Evolutionary conservation across 2,888 invertebrate genomes (phyloP), one percentile per base, ranked within the genome.

Genomic region (Epsilonema sp.): DNA sequence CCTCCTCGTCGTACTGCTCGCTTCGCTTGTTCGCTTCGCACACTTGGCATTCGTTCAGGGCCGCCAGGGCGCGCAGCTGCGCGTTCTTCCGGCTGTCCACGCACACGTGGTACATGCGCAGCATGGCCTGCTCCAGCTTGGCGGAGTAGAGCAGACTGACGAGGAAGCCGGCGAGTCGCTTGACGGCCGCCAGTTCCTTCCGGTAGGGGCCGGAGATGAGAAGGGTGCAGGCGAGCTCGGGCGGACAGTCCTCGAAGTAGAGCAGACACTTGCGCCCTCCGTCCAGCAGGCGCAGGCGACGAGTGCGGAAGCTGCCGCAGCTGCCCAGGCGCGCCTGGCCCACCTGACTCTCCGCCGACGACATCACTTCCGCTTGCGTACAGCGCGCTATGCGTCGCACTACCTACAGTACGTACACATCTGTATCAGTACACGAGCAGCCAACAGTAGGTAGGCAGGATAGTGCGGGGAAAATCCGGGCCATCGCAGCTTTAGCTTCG

Each of bases 191-290:
- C 43, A 63, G 46, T 40, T 63, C 59, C 19, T 51, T 45, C 1
- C 74, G 71, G 0, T 75, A 75, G 2, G 73, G 73, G 0, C 89
- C 89, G n/a, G 86, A 75, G 2, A 94, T 68, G 2, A 89, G 67
- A 39, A 92, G 78, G 20, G 89, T 84, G 54, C 84, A 83, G 1
- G 85, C 87, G 1, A 86, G 72, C 57, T 82, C 77, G 59, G 78
- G 77, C 0, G 81, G 78, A 55, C 89, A 81, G 4, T 87, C 86
- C 67, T 90, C 90, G 56, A 92, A 79, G 55, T 82, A 81, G 83
- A 94, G 84, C 26, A 94, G 68, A 0, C 85, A 85, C 71, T 94
- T 94, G 13, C 51, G 36, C 2, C 54, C 56, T 22, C 64, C 63
- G 37, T 66, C 66, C 58, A 52, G 42, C 19, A 55, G 46, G 13